Conservation (phyloP, 2,888 invertebrate genomes). For the Odontomyia ornata region DNA sequence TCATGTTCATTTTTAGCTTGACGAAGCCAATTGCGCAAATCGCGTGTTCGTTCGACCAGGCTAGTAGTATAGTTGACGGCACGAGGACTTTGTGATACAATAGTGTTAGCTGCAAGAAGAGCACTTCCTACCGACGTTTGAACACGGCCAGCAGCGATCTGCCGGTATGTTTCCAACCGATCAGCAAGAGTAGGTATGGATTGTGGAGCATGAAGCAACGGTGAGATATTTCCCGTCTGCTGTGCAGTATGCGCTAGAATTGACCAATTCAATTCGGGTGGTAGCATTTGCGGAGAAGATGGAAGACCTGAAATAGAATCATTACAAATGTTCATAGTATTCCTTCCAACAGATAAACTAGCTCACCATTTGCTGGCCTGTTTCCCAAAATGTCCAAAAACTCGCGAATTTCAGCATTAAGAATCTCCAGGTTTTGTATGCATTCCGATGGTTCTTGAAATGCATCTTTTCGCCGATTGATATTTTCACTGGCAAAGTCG, state of each 20-base stretch:
- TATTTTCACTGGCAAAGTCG: conserved; percentile 69
- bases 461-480: conserved; percentile 60
- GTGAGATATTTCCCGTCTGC: conserved; percentile 58
- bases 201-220: conserved; percentile 57
- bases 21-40: conserved; percentile 73
- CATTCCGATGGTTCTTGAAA: conserved; percentile 75
- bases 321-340: conserved; percentile 52
- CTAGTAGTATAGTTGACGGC: conserved; percentile 70
- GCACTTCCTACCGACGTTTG: conserved; percentile 63
- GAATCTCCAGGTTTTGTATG: conserved; percentile 74
- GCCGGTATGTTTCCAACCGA: conserved; percentile 68
- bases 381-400: conserved; percentile 74
- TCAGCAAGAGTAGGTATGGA: conserved; percentile 66
- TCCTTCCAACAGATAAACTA: conserved; percentile 61
- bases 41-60: conserved; percentile 72
- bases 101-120: conserved; percentile 64
- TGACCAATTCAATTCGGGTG: conserved; percentile 69
- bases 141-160: conserved; percentile 65
- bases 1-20: conserved; percentile 66
- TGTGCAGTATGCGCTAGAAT: conserved; percentile 60
- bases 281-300: conserved; percentile 66
- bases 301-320: conserved; percentile 41
- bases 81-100: conserved; percentile 62
- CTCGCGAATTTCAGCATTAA: conserved; percentile 76
- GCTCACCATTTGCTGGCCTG: conserved; percentile 64